Evolutionary conservation across 2,113 vertebrate genomes (phyloP).

Genomic region (Xiphias gladius): DNA sequence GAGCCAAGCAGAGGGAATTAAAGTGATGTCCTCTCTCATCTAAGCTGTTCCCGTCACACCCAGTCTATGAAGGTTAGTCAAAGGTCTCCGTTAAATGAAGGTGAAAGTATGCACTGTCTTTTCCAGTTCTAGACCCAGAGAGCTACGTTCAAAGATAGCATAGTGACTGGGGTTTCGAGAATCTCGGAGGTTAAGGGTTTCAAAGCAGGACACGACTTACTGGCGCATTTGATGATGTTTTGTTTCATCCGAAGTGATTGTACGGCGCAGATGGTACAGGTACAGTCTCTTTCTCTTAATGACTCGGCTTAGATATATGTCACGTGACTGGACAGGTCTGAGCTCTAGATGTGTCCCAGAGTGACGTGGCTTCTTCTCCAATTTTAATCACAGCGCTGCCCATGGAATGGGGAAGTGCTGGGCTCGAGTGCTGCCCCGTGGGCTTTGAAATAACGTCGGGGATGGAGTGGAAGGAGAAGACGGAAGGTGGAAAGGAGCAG

Average conservation of each 20-base stretch:
- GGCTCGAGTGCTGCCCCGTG: slow-evolving; percentile 8
- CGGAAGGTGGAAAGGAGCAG: background rate
- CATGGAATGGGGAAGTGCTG: background rate
- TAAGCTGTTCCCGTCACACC: slow-evolving; percentile 51
- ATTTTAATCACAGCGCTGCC: slow-evolving; percentile 33
- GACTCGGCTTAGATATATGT: background rate
- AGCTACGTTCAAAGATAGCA: background rate
- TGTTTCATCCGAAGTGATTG: background rate
- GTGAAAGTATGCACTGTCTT: background rate
- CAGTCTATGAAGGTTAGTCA: slow-evolving; percentile 43
- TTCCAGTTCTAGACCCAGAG: background rate
- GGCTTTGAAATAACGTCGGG: slow-evolving; percentile 36
- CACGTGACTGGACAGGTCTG: slow-evolving; percentile 3
- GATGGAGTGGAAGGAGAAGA: slow-evolving; percentile 7
- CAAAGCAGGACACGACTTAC: background rate
- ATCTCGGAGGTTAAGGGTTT: background rate
- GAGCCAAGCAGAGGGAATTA: slow-evolving; percentile 37
- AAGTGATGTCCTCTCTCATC: slow-evolving; percentile 29
- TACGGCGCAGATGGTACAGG: background rate
- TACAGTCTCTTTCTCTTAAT: background rate
- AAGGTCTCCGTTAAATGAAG: background rate
- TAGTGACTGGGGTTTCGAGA: too few relatives aligned
- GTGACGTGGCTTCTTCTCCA: background rate
- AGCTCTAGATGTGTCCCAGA: slow-evolving; percentile 24
- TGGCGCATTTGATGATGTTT: background rate